A percentile compares a stretch with the other conserved stretches of the same genome.
These are phyloP conservation scores for Pontoporia blainvillei DNA, from an alignment of 2,113 vertebrate genomes.

Conservation along the genomic window DNA sequence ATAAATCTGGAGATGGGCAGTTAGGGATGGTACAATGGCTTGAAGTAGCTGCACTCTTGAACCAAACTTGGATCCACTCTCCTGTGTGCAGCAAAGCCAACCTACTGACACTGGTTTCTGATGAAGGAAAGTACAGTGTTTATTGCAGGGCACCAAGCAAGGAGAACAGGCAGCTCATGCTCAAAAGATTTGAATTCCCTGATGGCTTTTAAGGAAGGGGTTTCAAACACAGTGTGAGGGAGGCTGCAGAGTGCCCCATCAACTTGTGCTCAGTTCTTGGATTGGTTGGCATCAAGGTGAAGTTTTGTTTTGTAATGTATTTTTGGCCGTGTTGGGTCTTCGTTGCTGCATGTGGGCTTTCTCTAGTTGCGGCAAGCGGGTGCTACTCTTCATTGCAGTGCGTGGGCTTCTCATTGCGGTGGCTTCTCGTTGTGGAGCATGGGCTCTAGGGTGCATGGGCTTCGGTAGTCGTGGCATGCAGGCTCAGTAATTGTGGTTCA, in stretches of 20 bases:
- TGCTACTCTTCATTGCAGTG: too few species aligned
- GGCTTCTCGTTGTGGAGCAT: too few species aligned
- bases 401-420: too few species aligned
- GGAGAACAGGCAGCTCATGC: background rate
- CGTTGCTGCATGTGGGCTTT: too few species aligned
- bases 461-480: too few species aligned
- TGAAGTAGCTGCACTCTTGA: background rate
- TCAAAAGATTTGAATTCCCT: background rate
- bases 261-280: background rate
- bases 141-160: background rate
- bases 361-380: too few species aligned
- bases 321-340: too few species aligned
- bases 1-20: background rate
- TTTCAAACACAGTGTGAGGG: background rate
- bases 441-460: too few species aligned
- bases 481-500: too few species aligned
- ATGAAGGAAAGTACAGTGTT: background rate
- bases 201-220: background rate
- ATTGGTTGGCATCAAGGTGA: background rate
- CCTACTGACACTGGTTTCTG: background rate
- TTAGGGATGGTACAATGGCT: background rate
- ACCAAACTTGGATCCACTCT: background rate
- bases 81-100: background rate
- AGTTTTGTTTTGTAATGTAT: background rate
- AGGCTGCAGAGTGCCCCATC: rapidly evolving